phyloP scores from a whole-genome alignment of 2,797 vertebrate species.

The Pachyuromys duprasi region DNA sequence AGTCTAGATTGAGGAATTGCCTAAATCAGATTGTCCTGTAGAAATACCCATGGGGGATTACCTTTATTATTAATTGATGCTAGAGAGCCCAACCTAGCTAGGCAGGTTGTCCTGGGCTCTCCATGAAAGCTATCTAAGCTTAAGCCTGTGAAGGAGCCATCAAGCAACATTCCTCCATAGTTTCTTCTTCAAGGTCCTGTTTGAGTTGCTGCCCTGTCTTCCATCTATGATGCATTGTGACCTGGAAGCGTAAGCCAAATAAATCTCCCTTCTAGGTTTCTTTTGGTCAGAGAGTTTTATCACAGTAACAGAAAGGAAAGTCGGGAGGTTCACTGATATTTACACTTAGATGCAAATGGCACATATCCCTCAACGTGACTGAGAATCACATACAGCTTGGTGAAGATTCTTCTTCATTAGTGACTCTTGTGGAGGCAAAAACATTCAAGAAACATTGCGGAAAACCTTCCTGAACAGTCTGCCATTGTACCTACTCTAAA shows the following conservation, averaged over 20 bases:
- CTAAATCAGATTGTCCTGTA: not conserved
- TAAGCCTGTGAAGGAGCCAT: not conserved
- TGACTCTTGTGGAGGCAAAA: not conserved
- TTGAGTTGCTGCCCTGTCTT: not conserved
- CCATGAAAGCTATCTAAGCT: not conserved
- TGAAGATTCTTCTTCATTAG: not conserved
- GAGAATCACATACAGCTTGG: not conserved
- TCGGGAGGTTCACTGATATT: fast-evolving
- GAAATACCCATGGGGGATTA: too few species aligned
- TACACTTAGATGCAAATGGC: fast-evolving
- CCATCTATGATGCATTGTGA: not conserved
- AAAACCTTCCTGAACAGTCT: not conserved
- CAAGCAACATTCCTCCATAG: not conserved
- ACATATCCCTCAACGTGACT: not conserved
- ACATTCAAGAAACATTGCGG: not conserved
- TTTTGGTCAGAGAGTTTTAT: not conserved
- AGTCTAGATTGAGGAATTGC: not conserved
- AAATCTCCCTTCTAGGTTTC: too few species aligned
- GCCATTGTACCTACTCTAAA: not conserved
- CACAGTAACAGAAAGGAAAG: not conserved
- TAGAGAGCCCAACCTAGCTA: not conserved
- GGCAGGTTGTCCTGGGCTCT: not conserved
- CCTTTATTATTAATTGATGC: not conserved
- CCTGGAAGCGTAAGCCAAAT: not conserved
- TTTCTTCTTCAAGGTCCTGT: not conserved